Base-by-base conservation (phyloP, 92 coral and sea anemone genomes). In the Diadumene lineata region DNA sequence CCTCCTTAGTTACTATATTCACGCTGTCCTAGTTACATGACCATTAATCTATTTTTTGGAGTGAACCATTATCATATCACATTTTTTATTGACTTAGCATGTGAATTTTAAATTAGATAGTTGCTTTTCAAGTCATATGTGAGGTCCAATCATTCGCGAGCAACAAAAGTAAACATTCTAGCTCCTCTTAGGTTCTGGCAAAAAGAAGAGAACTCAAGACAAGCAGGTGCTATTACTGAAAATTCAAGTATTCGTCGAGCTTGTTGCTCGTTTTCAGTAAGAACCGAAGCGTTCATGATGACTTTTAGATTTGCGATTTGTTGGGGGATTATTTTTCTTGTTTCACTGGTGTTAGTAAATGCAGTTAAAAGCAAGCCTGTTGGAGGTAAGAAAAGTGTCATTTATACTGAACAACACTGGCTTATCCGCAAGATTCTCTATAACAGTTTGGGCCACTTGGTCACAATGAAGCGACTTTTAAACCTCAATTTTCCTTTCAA, bases 21-120 rank as follows among this genome's bases (percentile, higher is more conserved):
- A 72, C 25, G 44, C 26, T 44, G 34, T 4, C 56, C 2, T 72
- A 56, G 76, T 72, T 56, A 72, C 77, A 60, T 31, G 34, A 56
- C 33, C 62, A 72, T 72, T 72, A 72, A 72, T 72, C 63, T 62
- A 62, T 29, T 56, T 32, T 50, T 72, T 0, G 17, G 23, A 72
- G 66, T 56, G 66, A 53, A 17, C 30, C 65, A 72, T 72, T 72
- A 72, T 72, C 77, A 72, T 72, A 57, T 72, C 56, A 19, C 55
- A 72, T 56, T 57, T 72, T 72, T 24, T 72, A 72, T 72, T 72
- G 56, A 72, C 77, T 56, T 57, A 56, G 24, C 51, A 32, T 72
- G 31, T 72, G 77, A 72, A 72, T 72, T 56, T 56, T 28, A 72
- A 72, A 72, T 72, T 65, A 72, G 77, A 38, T 4, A 72, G 62